Evolutionary conservation across 2,888 invertebrate genomes (phyloP).

Genomic region (Schizotus pectinicornis): DNA sequence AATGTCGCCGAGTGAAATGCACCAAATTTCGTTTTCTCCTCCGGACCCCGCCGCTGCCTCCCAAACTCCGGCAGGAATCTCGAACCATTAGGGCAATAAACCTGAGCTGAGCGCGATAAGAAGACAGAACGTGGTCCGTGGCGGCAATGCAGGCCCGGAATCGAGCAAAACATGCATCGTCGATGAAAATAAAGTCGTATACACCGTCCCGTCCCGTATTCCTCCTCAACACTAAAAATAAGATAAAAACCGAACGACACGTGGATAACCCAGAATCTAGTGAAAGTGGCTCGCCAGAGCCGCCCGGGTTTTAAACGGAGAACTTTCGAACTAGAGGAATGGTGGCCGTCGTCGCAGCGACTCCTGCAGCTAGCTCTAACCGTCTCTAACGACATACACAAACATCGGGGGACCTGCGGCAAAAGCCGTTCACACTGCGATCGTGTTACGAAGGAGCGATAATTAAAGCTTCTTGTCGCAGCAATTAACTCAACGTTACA

Average conservation of each 20-base stretch:
- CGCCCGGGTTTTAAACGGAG: constrained; percentile 34
- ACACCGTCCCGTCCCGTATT: constrained; percentile 17
- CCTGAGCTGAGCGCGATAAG: too few relatives aligned
- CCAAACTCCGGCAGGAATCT: too few relatives aligned
- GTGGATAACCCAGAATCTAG: constrained; percentile 51
- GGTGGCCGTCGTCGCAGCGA: constrained; percentile 3
- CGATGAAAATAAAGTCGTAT: constrained; percentile 34
- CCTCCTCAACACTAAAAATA: constrained; percentile 42
- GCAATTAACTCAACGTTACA: too few relatives aligned
- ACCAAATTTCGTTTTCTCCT: too few relatives aligned
- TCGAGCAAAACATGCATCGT: too few relatives aligned
- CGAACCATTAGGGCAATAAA: too few relatives aligned
- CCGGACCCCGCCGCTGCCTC: too few relatives aligned
- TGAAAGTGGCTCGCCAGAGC: constrained; percentile 47
- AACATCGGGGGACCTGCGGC: constrained; percentile 7
- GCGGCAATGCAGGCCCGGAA: too few relatives aligned
- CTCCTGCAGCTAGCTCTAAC: constrained; percentile 2
- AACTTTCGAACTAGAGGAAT: constrained; percentile 33
- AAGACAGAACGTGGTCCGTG: too few relatives aligned
- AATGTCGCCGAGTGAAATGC: too few relatives aligned
- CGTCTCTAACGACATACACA: constrained; percentile 18
- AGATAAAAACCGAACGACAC: constrained; percentile 47
- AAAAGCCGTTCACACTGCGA: constrained; percentile 4
- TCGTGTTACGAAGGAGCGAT: constrained; percentile 4
- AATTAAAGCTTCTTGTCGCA: neutral